phyloP scores from a whole-genome alignment of 2,797 vertebrate species.

The Phalloptychus januarius region DNA sequence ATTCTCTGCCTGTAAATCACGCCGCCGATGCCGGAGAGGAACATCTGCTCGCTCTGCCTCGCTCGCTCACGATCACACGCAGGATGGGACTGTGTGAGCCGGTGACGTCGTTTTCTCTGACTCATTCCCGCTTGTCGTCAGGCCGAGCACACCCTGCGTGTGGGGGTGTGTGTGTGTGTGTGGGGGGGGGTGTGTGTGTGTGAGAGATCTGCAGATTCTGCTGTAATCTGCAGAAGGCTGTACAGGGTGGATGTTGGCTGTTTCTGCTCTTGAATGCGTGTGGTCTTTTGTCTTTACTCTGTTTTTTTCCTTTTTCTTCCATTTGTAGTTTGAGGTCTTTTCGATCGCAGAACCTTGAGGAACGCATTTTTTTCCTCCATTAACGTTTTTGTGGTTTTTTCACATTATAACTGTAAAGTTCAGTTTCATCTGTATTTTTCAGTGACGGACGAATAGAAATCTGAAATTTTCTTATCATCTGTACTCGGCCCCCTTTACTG shows the following conservation, averaged over 20 bases:
- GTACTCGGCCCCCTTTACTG: neutral
- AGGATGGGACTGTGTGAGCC: constrained; percentile 67
- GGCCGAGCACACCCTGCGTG: constrained; percentile 65
- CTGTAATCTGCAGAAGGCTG: constrained; percentile 47
- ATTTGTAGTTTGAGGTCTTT: constrained; percentile 16
- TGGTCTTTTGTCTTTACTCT: constrained; percentile 42
- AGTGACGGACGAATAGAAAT: neutral
- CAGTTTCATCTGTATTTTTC: neutral
- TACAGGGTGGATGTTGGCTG: constrained; percentile 45
- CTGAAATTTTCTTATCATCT: neutral
- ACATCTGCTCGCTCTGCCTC: constrained; percentile 75
- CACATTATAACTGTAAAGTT: neutral
- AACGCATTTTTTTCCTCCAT: neutral
- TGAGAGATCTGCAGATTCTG: constrained; percentile 40
- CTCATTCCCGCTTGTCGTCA: constrained; percentile 74
- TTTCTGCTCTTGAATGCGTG: constrained; percentile 50
- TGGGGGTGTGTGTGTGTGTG: constrained; percentile 29
- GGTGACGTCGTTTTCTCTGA: constrained; percentile 80
- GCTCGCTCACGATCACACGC: constrained; percentile 39
- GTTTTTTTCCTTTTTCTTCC: neutral
- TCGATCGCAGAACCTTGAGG: neutral
- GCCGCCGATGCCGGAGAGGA: constrained; percentile 66
- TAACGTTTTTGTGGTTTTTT: neutral
- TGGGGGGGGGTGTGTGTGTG: constrained; percentile 19
- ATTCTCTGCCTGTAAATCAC: constrained; percentile 71